phyloP scores from a whole-genome alignment of 1,140 invertebrate species.

The Ips typographus region DNA sequence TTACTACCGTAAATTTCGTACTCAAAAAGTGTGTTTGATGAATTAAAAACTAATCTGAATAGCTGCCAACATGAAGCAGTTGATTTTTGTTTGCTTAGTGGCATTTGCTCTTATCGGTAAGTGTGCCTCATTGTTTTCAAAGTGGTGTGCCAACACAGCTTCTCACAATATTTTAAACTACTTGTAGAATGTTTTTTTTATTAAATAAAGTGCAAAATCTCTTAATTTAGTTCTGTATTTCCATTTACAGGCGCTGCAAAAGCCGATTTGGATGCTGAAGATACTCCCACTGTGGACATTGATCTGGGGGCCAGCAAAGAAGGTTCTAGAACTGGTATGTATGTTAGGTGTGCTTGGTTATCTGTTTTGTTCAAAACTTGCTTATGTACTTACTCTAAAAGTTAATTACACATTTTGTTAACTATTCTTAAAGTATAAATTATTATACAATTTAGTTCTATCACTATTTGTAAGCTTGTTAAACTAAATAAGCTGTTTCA shows the following conservation, averaged over 20 bases:
- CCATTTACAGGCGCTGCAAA: conserved; percentile 38
- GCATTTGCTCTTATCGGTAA: conserved; percentile 59
- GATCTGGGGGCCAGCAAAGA: conserved; percentile 79
- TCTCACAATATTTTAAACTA: conserved; percentile 2
- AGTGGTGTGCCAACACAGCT: not conserved
- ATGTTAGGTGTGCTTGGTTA: too few species aligned
- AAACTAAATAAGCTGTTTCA: too few species aligned
- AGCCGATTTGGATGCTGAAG: conserved; percentile 51
- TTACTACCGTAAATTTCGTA: not conserved
- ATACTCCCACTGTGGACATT: conserved; percentile 63
- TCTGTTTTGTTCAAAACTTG: too few species aligned
- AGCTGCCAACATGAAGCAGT: conserved; percentile 58
- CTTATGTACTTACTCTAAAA: too few species aligned
- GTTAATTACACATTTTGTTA: too few species aligned
- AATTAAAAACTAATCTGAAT: conserved; percentile 36
- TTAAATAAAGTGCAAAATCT: not conserved
- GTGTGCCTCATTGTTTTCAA: conserved; percentile 34
- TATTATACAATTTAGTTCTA: too few species aligned
- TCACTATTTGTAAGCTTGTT: too few species aligned
- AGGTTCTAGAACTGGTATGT: conserved; percentile 78
- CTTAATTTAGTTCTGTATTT: conserved; percentile 19
- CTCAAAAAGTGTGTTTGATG: conserved; percentile 27
- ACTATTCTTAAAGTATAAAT: too few species aligned
- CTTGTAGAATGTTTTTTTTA: conserved; percentile 9
- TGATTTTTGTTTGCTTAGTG: conserved; percentile 54